Evolutionary conservation across 2,888 invertebrate genomes (phyloP).

Genomic region (Hypomecis punctinalis): DNA sequence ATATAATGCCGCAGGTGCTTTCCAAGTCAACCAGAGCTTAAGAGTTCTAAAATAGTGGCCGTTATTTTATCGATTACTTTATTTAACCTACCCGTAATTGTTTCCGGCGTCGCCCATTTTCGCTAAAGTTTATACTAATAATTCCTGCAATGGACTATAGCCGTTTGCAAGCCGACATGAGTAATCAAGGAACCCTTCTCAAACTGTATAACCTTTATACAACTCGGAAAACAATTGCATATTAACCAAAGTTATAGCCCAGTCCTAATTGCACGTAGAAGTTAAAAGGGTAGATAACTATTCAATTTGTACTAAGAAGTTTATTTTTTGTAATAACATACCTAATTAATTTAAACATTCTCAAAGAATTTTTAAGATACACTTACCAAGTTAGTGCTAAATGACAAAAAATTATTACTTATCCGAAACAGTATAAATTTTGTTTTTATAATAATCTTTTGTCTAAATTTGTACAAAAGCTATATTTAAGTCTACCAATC

Average conservation of each 20-base stretch:
- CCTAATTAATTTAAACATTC: too few species aligned
- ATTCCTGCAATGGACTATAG: neutral
- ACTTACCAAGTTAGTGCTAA: too few species aligned
- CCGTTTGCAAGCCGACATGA: conserved; percentile 4
- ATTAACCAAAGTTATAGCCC: conserved; percentile 4
- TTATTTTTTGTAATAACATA: too few species aligned
- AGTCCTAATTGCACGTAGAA: neutral
- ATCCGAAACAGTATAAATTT: too few species aligned
- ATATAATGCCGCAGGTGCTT: too few species aligned
- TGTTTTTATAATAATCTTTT: neutral
- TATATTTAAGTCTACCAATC: too few species aligned
- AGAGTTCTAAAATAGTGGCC: too few species aligned
- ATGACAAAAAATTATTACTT: too few species aligned
- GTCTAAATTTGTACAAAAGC: neutral
- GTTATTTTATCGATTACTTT: neutral
- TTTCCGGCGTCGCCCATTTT: neutral
- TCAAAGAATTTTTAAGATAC: too few species aligned
- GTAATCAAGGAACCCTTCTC: conserved; percentile 18
- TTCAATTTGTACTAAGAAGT: too few species aligned
- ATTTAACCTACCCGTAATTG: neutral
- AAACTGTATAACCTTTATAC: conserved; percentile 12
- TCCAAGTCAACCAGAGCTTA: too few species aligned
- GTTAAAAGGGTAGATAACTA: too few species aligned
- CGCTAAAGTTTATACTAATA: neutral
- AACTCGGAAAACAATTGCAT: conserved; percentile 17